Evolutionary conservation across 2,797 vertebrate genomes (phyloP).

Genomic region (Schizopygopsis pylzovi): DNA sequence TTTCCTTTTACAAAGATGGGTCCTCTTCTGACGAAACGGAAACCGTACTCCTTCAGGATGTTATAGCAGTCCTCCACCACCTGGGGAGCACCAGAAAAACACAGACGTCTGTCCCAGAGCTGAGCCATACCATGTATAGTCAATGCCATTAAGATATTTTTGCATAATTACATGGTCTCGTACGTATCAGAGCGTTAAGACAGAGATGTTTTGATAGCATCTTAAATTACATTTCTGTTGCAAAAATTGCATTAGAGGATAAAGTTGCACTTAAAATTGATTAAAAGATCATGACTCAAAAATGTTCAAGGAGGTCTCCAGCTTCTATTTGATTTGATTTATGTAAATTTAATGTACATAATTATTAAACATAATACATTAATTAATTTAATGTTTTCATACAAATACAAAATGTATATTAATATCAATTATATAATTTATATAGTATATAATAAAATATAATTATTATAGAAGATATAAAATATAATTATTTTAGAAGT

Average conservation of each 20-base stretch:
- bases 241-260: not conserved
- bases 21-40: conserved; percentile 90
- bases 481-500: too few species aligned
- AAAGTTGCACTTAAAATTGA: not conserved
- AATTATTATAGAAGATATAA: not conserved
- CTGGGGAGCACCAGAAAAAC: conserved; percentile 68
- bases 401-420: not conserved
- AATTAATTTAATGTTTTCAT: not conserved
- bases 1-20: conserved; percentile 95
- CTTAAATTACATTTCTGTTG: not conserved
- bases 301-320: not conserved
- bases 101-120: not conserved
- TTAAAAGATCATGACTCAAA: not conserved
- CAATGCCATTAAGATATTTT: not conserved
- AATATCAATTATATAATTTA: not conserved
- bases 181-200: not conserved
- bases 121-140: not conserved
- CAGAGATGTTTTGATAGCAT: not conserved
- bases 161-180: not conserved
- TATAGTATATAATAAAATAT: not conserved
- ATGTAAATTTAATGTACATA: not conserved
- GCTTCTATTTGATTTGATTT: not conserved
- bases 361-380: not conserved
- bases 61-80: conserved; percentile 92
- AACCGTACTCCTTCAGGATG: conserved; percentile 90